phyloP scores from a whole-genome alignment of 2,888 invertebrate species.

The Metopia argyrocephala region DNA sequence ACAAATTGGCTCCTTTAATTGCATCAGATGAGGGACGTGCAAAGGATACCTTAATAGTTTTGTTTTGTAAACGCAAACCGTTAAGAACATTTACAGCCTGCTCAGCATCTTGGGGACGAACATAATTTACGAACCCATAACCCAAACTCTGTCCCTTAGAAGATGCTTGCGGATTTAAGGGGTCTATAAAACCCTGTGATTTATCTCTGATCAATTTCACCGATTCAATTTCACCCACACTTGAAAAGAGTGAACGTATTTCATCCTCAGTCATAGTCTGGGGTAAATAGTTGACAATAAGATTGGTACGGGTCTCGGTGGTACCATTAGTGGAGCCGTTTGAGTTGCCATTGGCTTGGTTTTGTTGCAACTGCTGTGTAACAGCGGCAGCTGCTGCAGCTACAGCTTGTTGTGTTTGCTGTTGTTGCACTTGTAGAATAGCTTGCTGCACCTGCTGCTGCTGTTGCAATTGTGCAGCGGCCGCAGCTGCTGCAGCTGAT shows the following conservation, averaged over 20 bases:
- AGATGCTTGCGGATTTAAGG: constrained; percentile 81
- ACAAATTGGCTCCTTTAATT: constrained; percentile 98
- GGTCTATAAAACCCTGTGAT: constrained; percentile 87
- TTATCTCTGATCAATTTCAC: constrained; percentile 99
- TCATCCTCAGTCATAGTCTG: constrained; percentile 99
- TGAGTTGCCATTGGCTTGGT: constrained; percentile 78
- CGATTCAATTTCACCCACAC: constrained; percentile 99
- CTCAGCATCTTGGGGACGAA: constrained; percentile 97
- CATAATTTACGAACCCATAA: constrained; percentile 99
- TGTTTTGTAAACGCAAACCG: constrained; percentile 98
- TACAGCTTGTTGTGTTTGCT: constrained; percentile 74
- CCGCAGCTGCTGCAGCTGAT: constrained; percentile 73
- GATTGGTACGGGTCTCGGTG: constrained; percentile 97
- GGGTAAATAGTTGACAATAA: constrained; percentile 99
- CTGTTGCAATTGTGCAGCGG: constrained; percentile 75
- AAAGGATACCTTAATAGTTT: constrained; percentile 99
- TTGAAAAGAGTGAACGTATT: constrained; percentile 97
- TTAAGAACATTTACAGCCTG: constrained; percentile 99
- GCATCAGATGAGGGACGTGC: constrained; percentile 98
- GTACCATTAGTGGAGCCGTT: constrained; percentile 85
- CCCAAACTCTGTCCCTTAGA: constrained; percentile 97
- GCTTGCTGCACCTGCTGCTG: constrained; percentile 77
- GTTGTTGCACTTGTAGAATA: constrained; percentile 77
- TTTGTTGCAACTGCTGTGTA: constrained; percentile 69
- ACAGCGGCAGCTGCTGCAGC: constrained; percentile 72